Evolutionary conservation across 2,797 vertebrate genomes (phyloP).

Genomic region (Anguilla megastoma): DNA sequence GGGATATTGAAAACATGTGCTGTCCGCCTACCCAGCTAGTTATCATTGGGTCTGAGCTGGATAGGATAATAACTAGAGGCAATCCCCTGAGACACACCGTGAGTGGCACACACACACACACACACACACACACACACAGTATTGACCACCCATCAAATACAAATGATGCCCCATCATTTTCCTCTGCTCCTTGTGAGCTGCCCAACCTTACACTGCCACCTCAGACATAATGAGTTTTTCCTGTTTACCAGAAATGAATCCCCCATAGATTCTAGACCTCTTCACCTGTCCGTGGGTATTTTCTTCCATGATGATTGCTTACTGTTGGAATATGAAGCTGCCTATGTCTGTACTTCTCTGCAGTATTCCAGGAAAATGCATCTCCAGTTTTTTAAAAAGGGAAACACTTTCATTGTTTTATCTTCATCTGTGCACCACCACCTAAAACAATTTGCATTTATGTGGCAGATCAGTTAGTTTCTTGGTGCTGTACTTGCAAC

Average conservation of each 20-base stretch:
- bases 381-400: too few relatives aligned
- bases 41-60: constrained; percentile 47
- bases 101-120: constrained; percentile 28
- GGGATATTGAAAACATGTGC: constrained; percentile 38
- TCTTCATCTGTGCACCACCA: too few relatives aligned
- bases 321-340: constrained; percentile 42
- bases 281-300: constrained; percentile 54
- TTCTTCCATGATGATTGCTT: constrained; percentile 42
- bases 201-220: constrained; percentile 53
- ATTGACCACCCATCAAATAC: too few relatives aligned
- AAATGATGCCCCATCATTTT: constrained; percentile 39
- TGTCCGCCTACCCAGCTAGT: constrained; percentile 25
- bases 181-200: constrained; percentile 16
- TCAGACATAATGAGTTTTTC: constrained; percentile 55
- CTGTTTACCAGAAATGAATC: constrained; percentile 63
- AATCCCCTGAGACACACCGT: constrained; percentile 41
- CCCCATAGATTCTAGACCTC: constrained; percentile 51
- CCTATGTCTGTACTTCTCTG: constrained; percentile 38
- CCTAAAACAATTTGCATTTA: too few relatives aligned
- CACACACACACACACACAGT: constrained; percentile 27
- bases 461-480: not conserved
- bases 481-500: not conserved
- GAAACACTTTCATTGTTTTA: too few relatives aligned
- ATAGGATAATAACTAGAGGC: constrained; percentile 28
- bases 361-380: constrained; percentile 2